Percentiles rank a stretch among this genome's conserved stretches.
phyloP scores from a whole-genome alignment of 2,797 vertebrate genomes.

The Chaenodraco wilsoni region DNA sequence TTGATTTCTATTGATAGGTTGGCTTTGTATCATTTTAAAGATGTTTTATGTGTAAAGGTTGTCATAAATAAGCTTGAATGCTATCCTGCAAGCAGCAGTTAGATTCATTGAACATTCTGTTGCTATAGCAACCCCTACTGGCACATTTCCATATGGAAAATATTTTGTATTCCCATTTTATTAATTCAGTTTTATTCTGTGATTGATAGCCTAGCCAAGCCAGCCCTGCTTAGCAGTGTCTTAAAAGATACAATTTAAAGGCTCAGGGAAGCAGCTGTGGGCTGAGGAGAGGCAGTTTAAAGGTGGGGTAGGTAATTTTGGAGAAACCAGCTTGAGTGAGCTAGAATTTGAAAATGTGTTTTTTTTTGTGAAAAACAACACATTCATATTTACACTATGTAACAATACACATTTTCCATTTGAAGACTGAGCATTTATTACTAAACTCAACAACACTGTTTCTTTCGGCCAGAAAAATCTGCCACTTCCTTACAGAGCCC shows the following conservation, averaged over 20 bases:
- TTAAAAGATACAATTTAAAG: too few relatives aligned
- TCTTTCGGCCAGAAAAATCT: neutral
- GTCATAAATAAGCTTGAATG: constrained; percentile 34
- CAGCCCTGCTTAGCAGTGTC: too few relatives aligned
- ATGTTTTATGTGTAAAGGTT: constrained; percentile 24
- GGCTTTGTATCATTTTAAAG: constrained; percentile 5
- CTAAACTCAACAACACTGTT: constrained; percentile 11
- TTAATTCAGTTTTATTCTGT: too few relatives aligned
- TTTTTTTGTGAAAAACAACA: neutral
- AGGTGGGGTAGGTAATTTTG: too few relatives aligned
- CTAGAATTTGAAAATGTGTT: too few relatives aligned
- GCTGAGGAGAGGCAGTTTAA: too few relatives aligned
- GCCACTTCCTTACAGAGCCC: too few relatives aligned
- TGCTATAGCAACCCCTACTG: neutral
- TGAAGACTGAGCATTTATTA: constrained; percentile 48
- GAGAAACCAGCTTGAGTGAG: too few relatives aligned
- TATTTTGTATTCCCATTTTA: too few relatives aligned
- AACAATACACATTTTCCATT: neutral
- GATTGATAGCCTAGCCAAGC: too few relatives aligned
- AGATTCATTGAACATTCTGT: neutral
- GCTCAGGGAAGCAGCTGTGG: too few relatives aligned
- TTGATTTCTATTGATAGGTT: constrained; percentile 25
- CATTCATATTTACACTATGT: neutral
- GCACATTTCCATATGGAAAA: too few relatives aligned
- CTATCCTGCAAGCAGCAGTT: neutral